Conservation (phyloP, 1,140 invertebrate species). For the Acromyrmex echinatior region DNA sequence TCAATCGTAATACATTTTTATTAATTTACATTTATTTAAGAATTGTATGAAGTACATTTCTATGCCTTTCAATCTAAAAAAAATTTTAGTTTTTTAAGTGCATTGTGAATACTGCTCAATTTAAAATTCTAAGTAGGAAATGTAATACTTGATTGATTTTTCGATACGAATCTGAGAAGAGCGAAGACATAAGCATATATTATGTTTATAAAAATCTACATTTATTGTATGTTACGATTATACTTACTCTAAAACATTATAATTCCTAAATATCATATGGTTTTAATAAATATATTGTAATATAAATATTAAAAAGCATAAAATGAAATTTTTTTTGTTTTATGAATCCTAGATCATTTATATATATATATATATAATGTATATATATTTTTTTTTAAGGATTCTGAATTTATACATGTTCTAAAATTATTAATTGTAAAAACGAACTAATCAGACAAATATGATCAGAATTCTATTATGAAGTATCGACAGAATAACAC, state of each 20-base stretch:
- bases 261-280: neutral
- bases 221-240: constrained; percentile 9
- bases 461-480: neutral
- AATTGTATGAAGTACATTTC: too few species aligned
- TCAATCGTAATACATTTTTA: too few species aligned
- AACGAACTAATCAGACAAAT: neutral
- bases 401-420: constrained; percentile 7
- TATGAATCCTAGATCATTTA: neutral
- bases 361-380: too few species aligned
- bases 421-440: neutral
- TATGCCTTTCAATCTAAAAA: too few species aligned
- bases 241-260: neutral
- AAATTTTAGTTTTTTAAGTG: too few species aligned
- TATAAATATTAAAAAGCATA: neutral
- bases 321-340: too few species aligned
- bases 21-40: too few species aligned
- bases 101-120: too few species aligned
- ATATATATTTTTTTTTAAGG: neutral
- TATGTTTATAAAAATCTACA: constrained; percentile 10
- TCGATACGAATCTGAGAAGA: neutral
- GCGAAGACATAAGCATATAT: neutral
- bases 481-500: neutral
- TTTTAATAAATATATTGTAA: neutral
- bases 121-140: too few species aligned
- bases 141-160: neutral